Conservation (phyloP, 2,113 vertebrate species). For the Copsychus sechellarum region DNA sequence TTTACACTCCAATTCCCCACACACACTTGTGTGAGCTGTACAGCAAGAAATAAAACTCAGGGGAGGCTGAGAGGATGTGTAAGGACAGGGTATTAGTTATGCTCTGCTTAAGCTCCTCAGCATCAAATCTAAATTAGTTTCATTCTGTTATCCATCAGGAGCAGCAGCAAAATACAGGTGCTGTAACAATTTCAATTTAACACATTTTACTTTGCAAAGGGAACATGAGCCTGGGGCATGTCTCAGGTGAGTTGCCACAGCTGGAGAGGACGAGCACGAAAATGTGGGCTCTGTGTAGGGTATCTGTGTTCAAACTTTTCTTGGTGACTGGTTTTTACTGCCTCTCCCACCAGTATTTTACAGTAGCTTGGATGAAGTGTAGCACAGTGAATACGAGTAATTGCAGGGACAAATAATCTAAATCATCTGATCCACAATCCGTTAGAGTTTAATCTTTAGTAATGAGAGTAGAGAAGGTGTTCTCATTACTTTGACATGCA, state of each 20-base stretch:
- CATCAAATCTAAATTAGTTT: background rate
- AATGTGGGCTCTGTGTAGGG: background rate
- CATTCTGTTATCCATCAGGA: background rate
- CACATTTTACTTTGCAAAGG: background rate
- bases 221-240: background rate
- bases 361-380: background rate
- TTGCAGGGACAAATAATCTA: background rate
- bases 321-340: background rate
- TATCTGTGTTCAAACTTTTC: background rate
- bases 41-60: background rate
- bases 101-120: background rate
- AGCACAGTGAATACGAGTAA: background rate
- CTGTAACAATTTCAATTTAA: background rate
- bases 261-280: background rate
- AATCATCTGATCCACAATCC: background rate
- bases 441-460: background rate
- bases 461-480: background rate
- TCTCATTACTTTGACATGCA: background rate
- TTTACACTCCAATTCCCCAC: background rate
- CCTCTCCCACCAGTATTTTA: background rate
- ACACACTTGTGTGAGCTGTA: background rate
- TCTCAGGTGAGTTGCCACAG: background rate
- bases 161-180: background rate
- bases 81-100: background rate
- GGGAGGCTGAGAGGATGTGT: background rate